These are phyloP conservation scores for Lacanobia wlatinum DNA, from an alignment of 2,888 invertebrate genomes.

Conservation along the genomic window DNA sequence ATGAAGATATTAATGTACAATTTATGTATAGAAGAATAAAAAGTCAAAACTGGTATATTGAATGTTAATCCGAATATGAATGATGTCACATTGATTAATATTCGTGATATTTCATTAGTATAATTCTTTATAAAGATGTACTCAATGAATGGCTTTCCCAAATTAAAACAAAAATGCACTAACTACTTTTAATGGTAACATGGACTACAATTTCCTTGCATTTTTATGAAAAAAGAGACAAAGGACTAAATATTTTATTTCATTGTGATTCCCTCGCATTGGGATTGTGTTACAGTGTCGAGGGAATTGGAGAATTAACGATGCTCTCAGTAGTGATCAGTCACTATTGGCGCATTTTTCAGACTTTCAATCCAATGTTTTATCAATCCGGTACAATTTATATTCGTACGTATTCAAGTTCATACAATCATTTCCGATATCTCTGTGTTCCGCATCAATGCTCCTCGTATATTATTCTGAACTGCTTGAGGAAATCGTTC, in stretches of 20 bases:
- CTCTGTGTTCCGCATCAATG: conserved; percentile 47
- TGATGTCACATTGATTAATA: not conserved
- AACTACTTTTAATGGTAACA: not conserved
- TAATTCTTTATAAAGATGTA: not conserved
- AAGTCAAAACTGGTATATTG: not conserved
- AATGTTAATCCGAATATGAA: too few species aligned
- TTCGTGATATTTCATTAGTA: not conserved
- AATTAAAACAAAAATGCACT: conserved; percentile 2
- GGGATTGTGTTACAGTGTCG: conserved; percentile 47
- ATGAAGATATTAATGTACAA: not conserved
- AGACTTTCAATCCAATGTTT: conserved; percentile 48
- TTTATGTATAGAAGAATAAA: not conserved
- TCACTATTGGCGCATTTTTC: conserved; percentile 51
- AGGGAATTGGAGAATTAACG: conserved; percentile 62
- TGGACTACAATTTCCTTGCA: conserved; percentile 3
- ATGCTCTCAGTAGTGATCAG: conserved; percentile 48
- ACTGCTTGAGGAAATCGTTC: conserved; percentile 38
- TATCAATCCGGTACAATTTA: conserved; percentile 40
- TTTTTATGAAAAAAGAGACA: conserved; percentile 35
- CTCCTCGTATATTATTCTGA: conserved; percentile 31
- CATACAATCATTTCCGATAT: conserved; percentile 41
- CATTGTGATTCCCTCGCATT: conserved; percentile 44
- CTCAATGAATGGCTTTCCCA: not conserved
- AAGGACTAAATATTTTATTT: conserved; percentile 55
- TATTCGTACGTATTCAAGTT: conserved; percentile 35